These are phyloP conservation scores for Sitobion miscanthi DNA, from an alignment of 1,140 invertebrate genomes.

Conservation along the genomic window DNA sequence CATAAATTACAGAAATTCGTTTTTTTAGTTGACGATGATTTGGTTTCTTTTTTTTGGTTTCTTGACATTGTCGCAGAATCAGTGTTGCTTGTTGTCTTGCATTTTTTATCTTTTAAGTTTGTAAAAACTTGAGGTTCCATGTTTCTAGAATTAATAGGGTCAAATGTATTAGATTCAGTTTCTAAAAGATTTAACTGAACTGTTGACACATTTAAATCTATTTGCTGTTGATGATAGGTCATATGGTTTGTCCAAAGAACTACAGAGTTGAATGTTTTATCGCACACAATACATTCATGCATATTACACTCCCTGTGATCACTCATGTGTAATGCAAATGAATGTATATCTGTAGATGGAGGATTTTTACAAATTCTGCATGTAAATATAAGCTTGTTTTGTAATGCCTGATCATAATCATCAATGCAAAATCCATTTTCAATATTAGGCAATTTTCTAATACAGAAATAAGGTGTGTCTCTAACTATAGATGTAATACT, in stretches of 20 bases:
- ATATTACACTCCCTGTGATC: neutral
- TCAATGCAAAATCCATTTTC: neutral
- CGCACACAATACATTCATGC: constrained; percentile 31
- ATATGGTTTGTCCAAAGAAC: constrained; percentile 5
- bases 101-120: no score
- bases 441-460: neutral
- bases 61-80: neutral
- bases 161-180: neutral
- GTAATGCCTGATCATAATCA: neutral
- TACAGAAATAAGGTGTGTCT: neutral
- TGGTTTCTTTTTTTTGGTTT: neutral
- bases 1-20: neutral
- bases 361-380: constrained; percentile 31
- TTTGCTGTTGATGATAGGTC: constrained; percentile 5
- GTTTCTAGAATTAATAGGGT: neutral
- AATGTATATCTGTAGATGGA: neutral
- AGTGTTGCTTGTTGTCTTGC: no score
- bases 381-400: neutral
- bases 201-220: neutral
- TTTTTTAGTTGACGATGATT: neutral
- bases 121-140: no score
- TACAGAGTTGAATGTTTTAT: neutral
- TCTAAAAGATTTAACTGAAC: neutral
- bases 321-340: constrained; percentile 42
- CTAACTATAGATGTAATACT: neutral